phyloP scores from a whole-genome alignment of 2,113 vertebrate species.

The Perognathus longimembris region DNA sequence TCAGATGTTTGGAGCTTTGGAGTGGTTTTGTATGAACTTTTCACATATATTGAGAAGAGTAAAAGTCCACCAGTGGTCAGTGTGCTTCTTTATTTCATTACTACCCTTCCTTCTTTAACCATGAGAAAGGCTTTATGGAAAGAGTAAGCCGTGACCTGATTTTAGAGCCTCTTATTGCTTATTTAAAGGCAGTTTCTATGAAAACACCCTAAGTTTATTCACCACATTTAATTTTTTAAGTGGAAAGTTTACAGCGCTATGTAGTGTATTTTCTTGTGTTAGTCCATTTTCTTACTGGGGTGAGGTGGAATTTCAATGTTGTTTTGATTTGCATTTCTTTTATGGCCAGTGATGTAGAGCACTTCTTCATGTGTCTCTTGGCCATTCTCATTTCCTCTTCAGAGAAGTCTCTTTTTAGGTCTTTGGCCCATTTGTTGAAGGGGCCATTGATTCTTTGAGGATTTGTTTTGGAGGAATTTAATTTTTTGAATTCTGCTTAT shows the following conservation, averaged over 20 bases:
- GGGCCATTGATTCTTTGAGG: too few relatives aligned
- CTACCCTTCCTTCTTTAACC: not conserved
- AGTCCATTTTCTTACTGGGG: conserved; percentile 23
- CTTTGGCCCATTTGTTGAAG: too few relatives aligned
- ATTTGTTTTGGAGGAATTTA: too few relatives aligned
- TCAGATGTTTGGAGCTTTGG: conserved; percentile 99
- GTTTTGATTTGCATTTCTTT: too few relatives aligned
- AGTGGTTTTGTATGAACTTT: conserved; percentile 97
- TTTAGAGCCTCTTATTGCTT: conserved; percentile 25
- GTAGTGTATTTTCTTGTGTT: conserved; percentile 25
- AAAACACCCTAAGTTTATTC: conserved; percentile 24
- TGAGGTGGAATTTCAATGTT: too few relatives aligned
- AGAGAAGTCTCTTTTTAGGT: too few relatives aligned
- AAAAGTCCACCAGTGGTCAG: conserved; percentile 96
- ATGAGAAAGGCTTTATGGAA: conserved; percentile 12
- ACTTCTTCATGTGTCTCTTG: too few relatives aligned
- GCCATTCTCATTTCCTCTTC: too few relatives aligned
- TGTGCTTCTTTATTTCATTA: conserved; percentile 36
- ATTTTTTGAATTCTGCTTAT: too few relatives aligned
- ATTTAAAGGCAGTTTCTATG: conserved; percentile 1
- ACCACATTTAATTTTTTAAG: conserved; percentile 28
- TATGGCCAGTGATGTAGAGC: too few relatives aligned
- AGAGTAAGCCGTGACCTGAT: not conserved
- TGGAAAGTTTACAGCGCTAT: not conserved
- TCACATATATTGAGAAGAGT: conserved; percentile 96